phyloP scores from a whole-genome alignment of 2,888 invertebrate species.

The Blastobasis lacticolella region DNA sequence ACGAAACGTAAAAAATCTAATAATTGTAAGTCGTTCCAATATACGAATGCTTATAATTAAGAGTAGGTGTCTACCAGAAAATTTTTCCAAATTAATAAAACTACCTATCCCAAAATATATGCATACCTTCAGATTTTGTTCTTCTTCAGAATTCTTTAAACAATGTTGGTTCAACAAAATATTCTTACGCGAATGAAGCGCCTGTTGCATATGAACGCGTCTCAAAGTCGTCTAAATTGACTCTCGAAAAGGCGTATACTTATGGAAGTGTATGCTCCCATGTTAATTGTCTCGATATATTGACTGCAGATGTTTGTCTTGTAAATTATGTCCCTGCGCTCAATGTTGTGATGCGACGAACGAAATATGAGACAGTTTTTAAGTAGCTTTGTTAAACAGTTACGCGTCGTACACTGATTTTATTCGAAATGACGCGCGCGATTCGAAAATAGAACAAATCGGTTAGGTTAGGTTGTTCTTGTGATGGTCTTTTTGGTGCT shows the following conservation, averaged over 20 bases:
- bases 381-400: constrained; percentile 33
- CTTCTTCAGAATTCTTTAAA: too few relatives aligned
- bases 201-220: too few relatives aligned
- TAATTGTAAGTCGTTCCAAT: too few relatives aligned
- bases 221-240: constrained; percentile 36
- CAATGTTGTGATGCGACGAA: constrained; percentile 42
- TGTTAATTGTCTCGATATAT: constrained; percentile 70
- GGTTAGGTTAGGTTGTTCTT: constrained; percentile 1
- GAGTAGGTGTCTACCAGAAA: too few relatives aligned
- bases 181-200: too few relatives aligned
- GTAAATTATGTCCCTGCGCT: constrained; percentile 53
- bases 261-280: constrained; percentile 48
- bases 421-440: background rate
- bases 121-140: too few relatives aligned
- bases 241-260: constrained; percentile 52
- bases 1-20: too few relatives aligned
- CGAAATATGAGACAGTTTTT: constrained; percentile 61
- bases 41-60: too few relatives aligned
- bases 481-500: too few relatives aligned
- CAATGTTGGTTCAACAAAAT: too few relatives aligned
- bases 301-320: constrained; percentile 62
- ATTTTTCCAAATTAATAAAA: too few relatives aligned
- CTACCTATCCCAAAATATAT: too few relatives aligned
- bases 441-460: constrained; percentile 14
- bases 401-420: constrained; percentile 1